Evolutionary conservation across 2,113 vertebrate species (phyloP).

Genomic region (Argyrosomus japonicus): DNA sequence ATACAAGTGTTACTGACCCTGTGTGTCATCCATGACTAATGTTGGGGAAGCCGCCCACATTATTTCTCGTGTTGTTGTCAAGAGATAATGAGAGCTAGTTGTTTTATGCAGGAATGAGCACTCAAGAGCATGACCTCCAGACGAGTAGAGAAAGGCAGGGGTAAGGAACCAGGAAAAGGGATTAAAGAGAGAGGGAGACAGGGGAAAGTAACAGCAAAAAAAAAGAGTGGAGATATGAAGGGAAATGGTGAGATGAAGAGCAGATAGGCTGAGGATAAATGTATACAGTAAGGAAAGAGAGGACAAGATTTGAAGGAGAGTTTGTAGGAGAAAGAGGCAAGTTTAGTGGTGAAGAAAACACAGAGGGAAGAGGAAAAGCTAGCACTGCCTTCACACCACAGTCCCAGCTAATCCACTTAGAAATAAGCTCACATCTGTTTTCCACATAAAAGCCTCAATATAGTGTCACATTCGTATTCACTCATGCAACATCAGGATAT

Average conservation of each 20-base stretch:
- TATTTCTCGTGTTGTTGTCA: conserved; percentile 59
- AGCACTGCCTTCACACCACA: conserved; percentile 72
- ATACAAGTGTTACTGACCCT: conserved; percentile 64
- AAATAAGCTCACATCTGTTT: conserved; percentile 74
- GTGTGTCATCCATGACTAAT: conserved; percentile 55
- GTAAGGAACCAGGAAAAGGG: conserved; percentile 26
- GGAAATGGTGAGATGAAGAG: neutral
- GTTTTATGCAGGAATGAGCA: conserved; percentile 71
- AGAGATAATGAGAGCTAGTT: conserved; percentile 62
- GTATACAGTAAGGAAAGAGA: neutral
- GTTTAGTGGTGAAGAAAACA: conserved; percentile 25
- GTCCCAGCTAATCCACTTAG: conserved; percentile 78
- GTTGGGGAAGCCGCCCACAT: conserved; percentile 49
- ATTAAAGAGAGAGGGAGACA: conserved; percentile 37
- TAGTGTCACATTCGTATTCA: conserved; percentile 55
- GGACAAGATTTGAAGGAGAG: conserved; percentile 9
- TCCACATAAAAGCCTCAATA: conserved; percentile 64
- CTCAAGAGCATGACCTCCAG: conserved; percentile 70
- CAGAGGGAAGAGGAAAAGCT: conserved; percentile 29
- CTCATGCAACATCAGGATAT: conserved; percentile 48
- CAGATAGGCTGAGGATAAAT: conserved; percentile 17
- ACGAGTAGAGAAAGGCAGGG: conserved; percentile 26
- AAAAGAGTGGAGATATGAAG: neutral
- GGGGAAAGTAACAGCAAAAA: conserved; percentile 6
- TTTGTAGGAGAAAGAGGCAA: conserved; percentile 51